A percentile compares a stretch with the other conserved stretches of the same genome.
Conservation (phyloP, 2,113 vertebrate genomes). For the Malaclemys terrapin region DNA sequence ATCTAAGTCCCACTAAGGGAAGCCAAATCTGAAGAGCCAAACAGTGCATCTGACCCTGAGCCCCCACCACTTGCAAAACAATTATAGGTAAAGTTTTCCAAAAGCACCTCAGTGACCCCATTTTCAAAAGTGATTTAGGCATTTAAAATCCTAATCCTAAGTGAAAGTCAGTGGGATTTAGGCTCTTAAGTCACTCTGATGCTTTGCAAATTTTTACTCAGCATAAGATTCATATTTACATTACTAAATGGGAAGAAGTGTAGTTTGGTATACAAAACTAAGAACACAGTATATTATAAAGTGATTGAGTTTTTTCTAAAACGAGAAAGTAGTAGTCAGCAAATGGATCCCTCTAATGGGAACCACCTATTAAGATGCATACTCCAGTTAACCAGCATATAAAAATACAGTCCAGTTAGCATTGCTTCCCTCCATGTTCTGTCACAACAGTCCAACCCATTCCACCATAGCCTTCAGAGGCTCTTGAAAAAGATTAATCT, state of each 20-base stretch:
- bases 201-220: background rate
- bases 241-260: background rate
- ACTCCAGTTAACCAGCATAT: background rate
- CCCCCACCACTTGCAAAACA: too few relatives aligned
- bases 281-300: background rate
- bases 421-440: background rate
- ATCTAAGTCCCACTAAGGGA: too few relatives aligned
- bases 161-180: too few relatives aligned
- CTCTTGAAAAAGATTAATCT: background rate
- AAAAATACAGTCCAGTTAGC: background rate
- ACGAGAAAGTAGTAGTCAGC: background rate
- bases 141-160: too few relatives aligned
- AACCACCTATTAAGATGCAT: too few relatives aligned
- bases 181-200: too few relatives aligned
- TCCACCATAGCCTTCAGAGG: background rate
- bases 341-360: too few relatives aligned
- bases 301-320: background rate
- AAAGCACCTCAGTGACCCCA: too few relatives aligned
- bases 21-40: too few relatives aligned
- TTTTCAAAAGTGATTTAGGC: too few relatives aligned
- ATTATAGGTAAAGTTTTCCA: too few relatives aligned
- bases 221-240: background rate
- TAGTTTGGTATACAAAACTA: background rate
- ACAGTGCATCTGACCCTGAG: too few relatives aligned
- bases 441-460: background rate